Base-by-base conservation (phyloP, 1,140 invertebrate genomes). In the Cydia fagiglandana region DNA sequence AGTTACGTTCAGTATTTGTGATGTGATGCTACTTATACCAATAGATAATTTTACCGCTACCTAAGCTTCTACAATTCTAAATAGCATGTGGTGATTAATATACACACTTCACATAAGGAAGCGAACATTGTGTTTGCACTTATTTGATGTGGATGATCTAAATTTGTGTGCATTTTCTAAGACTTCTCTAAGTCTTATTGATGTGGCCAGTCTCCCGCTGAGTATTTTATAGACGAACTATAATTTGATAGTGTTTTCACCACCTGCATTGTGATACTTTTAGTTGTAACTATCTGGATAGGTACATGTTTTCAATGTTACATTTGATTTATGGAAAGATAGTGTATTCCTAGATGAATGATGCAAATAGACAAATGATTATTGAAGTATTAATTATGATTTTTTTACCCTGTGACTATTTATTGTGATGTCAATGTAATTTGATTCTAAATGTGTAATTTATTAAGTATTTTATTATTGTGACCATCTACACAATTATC, bases 251-350 rank as follows among this genome's bases (percentile, higher is more conserved):
- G 15, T 20, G 56, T 61, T 61, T 10, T 68, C 38, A 41, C 38
- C 66, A 41, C 66, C 66, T 70, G 34, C 34, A 34, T 41, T 70
- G 66, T 38, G 66, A 70, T 70, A 70, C 20, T 70, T 68, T 70
- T 70, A 70, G 66, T 38, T 70, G 38, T 41, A 20, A 61, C 3
- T 61, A 24, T 24, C 9, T 61, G 3, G 9, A 20, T 6, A 9
- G 56, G 10, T 61, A 24, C 17, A 61, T 61, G 56, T 20, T 9
- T 61, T 20, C 17, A 20, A 20, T 61, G 13, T 0, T 24, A 61
- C 3, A 61, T 61, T 20, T 61, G 5, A 53, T 17, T 53, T 17
- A 53, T 53, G n/a, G n/a, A 53, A 6, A 17, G n/a, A 53, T n/a
- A 17, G n/a, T n/a, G n/a, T 53, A 53, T 53, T 53, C 50, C 3